These are phyloP conservation scores for Mechanitis mazaeus DNA, from an alignment of 2,888 invertebrate genomes.

Conservation along the genomic window DNA sequence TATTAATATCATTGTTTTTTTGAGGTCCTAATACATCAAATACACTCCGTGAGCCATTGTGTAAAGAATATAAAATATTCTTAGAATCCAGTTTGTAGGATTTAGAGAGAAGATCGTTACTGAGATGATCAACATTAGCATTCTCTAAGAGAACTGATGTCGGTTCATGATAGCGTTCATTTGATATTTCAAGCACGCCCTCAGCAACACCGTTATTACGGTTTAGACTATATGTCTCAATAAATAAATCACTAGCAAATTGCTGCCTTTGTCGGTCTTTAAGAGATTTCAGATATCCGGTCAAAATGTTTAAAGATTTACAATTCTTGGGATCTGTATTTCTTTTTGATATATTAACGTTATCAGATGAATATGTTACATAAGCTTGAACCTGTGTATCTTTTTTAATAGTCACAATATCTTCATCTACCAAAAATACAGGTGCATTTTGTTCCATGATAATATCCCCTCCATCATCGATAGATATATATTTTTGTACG, in stretches of 20 bases:
- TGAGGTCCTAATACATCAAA: too few relatives aligned
- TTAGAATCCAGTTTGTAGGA: slow-evolving; percentile 27
- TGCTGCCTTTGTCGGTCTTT: slow-evolving; percentile 61
- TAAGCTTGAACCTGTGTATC: background rate
- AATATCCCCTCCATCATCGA: background rate
- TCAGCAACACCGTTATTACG: slow-evolving; percentile 64
- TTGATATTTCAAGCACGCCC: slow-evolving; percentile 68
- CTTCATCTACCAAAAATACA: background rate
- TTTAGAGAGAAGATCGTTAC: slow-evolving; percentile 41
- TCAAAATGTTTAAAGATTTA: slow-evolving; percentile 21
- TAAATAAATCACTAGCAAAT: slow-evolving; percentile 68
- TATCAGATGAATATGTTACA: slow-evolving; percentile 28
- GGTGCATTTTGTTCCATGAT: background rate
- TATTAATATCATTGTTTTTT: background rate
- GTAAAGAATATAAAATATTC: background rate
- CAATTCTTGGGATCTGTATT: background rate
- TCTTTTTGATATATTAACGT: slow-evolving; percentile 35
- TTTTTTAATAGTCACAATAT: background rate
- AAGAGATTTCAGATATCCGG: slow-evolving; percentile 51
- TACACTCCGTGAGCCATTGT: background rate
- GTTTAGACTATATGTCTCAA: slow-evolving; percentile 67
- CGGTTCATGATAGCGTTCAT: slow-evolving; percentile 59
- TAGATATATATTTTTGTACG: background rate
- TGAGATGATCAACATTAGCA: slow-evolving; percentile 60
- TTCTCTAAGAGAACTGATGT: slow-evolving; percentile 63